These are phyloP conservation scores for zebrafish (Danio rerio) DNA, from an alignment of 2,113 vertebrate genomes.

Conservation along the genomic window DNA sequence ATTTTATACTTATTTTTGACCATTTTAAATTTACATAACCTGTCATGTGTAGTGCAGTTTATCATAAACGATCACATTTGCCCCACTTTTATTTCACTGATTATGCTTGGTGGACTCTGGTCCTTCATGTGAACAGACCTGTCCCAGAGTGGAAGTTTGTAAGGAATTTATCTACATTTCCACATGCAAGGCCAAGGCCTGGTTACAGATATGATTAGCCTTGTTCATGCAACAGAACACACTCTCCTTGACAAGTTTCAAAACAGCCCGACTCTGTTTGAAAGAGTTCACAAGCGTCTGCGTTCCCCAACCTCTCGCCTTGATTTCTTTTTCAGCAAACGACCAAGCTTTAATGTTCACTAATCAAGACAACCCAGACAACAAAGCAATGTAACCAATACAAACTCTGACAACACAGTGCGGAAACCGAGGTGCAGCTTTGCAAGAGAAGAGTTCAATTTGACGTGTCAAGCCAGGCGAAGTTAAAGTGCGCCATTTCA, in stretches of 20 bases:
- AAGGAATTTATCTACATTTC: slow-evolving; percentile 71
- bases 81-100: neutral
- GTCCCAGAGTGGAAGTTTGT: slow-evolving; percentile 60
- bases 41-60: neutral
- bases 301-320: slow-evolving; percentile 15
- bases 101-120: slow-evolving; percentile 48
- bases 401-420: slow-evolving; percentile 65
- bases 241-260: slow-evolving; percentile 68
- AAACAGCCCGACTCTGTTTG: slow-evolving; percentile 62
- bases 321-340: slow-evolving; percentile 37
- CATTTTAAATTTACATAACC: neutral
- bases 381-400: slow-evolving; percentile 53
- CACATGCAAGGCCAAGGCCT: slow-evolving; percentile 74
- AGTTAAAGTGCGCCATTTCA: neutral
- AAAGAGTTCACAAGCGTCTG: slow-evolving; percentile 54
- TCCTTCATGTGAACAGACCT: slow-evolving; percentile 56
- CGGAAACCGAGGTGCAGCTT: slow-evolving; percentile 1
- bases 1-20: neutral
- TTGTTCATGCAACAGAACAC: slow-evolving; percentile 69
- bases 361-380: slow-evolving; percentile 55
- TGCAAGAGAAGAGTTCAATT: slow-evolving; percentile 47
- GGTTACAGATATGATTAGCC: slow-evolving; percentile 77
- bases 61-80: slow-evolving; percentile 39
- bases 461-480: slow-evolving; percentile 49
- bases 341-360: slow-evolving; percentile 58